Conservation (phyloP, 2,113 vertebrate genomes). For the Gulo gulo region DNA sequence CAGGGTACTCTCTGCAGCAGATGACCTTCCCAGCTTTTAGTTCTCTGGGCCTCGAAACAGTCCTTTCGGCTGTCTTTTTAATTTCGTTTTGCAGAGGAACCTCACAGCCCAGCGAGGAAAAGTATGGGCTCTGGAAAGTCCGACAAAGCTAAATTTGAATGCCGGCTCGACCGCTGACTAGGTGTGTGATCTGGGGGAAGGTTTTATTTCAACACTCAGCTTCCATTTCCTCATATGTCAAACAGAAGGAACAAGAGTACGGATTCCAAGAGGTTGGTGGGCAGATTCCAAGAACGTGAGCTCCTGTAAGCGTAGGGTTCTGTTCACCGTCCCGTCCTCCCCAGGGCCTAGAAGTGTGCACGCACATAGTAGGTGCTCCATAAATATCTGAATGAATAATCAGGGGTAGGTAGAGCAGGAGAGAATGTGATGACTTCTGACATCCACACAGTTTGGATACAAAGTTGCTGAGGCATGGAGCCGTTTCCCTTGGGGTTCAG, state of each 20-base stretch:
- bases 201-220: not conserved
- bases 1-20: not conserved
- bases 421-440: not conserved
- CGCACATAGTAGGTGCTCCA: no score
- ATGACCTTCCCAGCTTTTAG: not conserved
- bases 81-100: not conserved
- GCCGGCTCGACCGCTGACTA: not conserved
- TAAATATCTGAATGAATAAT: not conserved
- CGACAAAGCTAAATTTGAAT: not conserved
- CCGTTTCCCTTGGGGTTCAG: not conserved
- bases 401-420: not conserved
- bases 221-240: not conserved
- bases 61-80: rapidly evolving
- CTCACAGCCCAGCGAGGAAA: rapidly evolving
- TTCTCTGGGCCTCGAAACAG: not conserved
- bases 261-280: not conserved
- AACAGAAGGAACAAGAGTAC: not conserved
- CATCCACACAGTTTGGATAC: not conserved
- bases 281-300: not conserved
- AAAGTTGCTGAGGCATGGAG: not conserved
- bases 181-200: not conserved
- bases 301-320: not conserved
- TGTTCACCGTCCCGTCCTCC: no score
- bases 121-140: not conserved
- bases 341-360: not conserved